Conservation (phyloP, 2,113 vertebrate species). For the Atlantisia rogersi region DNA sequence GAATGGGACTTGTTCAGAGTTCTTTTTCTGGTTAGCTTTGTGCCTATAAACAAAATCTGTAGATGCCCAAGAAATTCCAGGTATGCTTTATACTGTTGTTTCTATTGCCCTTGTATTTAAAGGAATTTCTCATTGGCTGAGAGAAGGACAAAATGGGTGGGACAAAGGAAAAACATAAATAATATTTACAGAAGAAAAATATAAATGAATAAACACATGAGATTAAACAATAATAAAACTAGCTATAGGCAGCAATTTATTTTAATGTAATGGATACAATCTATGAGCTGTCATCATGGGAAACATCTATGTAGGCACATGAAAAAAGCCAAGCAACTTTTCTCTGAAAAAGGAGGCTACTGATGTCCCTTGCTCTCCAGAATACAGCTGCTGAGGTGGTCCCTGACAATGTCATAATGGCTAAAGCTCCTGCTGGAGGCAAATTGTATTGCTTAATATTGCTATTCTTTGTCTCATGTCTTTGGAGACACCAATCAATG, state of each 20-base stretch:
- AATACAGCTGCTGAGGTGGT: not conserved
- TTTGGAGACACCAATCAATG: conserved; percentile 56
- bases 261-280: not conserved
- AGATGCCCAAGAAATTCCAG: not conserved
- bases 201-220: not conserved
- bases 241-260: not conserved
- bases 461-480: conserved; percentile 20
- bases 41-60: not conserved
- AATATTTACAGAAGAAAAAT: not conserved
- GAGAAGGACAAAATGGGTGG: not conserved
- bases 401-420: not conserved
- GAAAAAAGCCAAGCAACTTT: not conserved
- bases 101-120: not conserved
- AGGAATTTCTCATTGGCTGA: not conserved
- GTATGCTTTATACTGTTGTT: not conserved
- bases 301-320: not conserved
- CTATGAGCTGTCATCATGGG: not conserved
- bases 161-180: not conserved
- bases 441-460: conserved; percentile 9
- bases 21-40: not conserved
- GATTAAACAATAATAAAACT: not conserved
- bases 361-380: not conserved
- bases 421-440: conserved; percentile 12
- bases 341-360: not conserved
- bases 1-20: not conserved